These are phyloP conservation scores for Incurvaria masculella DNA, from an alignment of 2,888 invertebrate genomes.

Conservation along the genomic window DNA sequence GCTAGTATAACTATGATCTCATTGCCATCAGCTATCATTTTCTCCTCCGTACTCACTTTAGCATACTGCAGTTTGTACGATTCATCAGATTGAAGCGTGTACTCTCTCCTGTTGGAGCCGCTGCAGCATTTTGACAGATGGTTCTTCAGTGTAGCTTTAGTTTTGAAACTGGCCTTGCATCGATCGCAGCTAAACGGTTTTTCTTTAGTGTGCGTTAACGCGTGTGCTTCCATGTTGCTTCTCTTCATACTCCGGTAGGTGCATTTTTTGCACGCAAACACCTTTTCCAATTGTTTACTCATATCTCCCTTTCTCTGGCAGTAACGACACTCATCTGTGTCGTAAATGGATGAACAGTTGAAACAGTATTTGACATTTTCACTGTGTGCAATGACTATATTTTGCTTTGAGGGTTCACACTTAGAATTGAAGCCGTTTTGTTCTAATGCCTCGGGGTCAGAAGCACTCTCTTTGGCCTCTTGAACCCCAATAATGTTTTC, in stretches of 20 bases:
- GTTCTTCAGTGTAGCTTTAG: background rate
- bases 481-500: background rate
- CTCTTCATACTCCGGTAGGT: background rate
- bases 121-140: background rate
- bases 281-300: too few relatives aligned
- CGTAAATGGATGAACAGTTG: slow-evolving; percentile 28
- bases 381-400: slow-evolving; percentile 19
- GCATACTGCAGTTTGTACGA: too few relatives aligned
- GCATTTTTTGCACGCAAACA: background rate
- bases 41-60: too few relatives aligned
- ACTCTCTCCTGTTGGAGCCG: too few relatives aligned
- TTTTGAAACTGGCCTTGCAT: background rate
- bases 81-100: too few relatives aligned
- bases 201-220: background rate
- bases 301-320: slow-evolving; percentile 18
- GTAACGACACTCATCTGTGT: slow-evolving; percentile 24
- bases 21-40: too few relatives aligned
- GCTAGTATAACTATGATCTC: too few relatives aligned
- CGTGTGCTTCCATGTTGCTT: background rate
- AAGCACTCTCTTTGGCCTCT: background rate
- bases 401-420: slow-evolving; percentile 14
- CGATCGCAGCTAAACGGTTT: background rate
- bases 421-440: background rate
- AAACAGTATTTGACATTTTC: slow-evolving; percentile 25
- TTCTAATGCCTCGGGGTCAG: background rate